phyloP scores from a whole-genome alignment of 2,888 invertebrate species.

The Drosophila lacicola region DNA sequence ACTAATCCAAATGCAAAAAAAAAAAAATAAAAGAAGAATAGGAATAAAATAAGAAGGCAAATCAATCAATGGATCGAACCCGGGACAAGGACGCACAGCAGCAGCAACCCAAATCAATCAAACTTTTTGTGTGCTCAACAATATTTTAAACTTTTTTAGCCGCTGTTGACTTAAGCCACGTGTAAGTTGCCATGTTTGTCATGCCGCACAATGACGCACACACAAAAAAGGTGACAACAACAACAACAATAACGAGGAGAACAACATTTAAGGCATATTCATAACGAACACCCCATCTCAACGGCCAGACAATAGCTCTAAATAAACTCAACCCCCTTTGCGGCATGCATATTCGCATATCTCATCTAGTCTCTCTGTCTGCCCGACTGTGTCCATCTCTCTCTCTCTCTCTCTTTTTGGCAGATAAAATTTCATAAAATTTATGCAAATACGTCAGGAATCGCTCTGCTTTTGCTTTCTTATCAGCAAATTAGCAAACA shows the following conservation, averaged over 20 bases:
- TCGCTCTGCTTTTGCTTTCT: conserved; percentile 29
- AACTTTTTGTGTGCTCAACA: conserved; percentile 59
- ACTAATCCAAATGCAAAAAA: conserved; percentile 65
- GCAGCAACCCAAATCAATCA: conserved; percentile 70
- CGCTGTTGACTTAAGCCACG: conserved; percentile 70
- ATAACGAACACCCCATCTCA: conserved; percentile 24
- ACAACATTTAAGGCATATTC: conserved; percentile 35
- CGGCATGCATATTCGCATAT: conserved; percentile 21
- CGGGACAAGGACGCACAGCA: conserved; percentile 42
- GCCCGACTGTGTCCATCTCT: background rate
- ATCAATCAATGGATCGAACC: conserved; percentile 64
- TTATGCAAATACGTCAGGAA: conserved; percentile 50
- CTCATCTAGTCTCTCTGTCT: background rate
- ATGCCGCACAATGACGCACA: conserved; percentile 52
- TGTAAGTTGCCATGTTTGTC: conserved; percentile 63
- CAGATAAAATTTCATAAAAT: conserved; percentile 42
- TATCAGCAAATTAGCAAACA: conserved; percentile 62
- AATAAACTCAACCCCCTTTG: conserved; percentile 38
- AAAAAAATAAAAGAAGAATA: background rate
- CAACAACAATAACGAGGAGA: conserved; percentile 20
- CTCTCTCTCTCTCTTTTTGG: background rate
- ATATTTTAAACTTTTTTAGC: conserved; percentile 58
- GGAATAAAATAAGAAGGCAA: conserved; percentile 24
- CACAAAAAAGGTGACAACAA: conserved; percentile 52
- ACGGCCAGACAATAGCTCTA: conserved; percentile 22